Base-by-base conservation (phyloP, 2,113 vertebrate species). In the Charadrius vociferus region DNA sequence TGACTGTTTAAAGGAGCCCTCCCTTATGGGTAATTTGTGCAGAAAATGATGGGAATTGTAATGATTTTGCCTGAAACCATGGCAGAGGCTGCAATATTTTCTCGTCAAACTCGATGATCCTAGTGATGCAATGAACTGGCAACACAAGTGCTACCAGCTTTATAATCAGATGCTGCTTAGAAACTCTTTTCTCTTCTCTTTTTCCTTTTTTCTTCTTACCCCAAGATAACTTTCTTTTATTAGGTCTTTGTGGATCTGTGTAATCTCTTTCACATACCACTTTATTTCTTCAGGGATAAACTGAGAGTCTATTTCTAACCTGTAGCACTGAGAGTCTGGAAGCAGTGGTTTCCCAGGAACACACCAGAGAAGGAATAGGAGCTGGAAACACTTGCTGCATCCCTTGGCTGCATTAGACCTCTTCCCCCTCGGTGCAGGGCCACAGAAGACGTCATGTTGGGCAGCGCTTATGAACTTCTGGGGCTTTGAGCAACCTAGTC, bases 41-140 rank as follows among this genome's bases (percentile, higher is more conserved):
- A 95, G 89, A 91, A 96, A 95, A 95, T 80, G n/a, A 81, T 14
- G 32, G 63, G 80, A 79, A 87, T 53, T 70, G 30, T 94, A 84
- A 95, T 82, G 58, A 81, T 95, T 94, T 91, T 72, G 70, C 83
- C 80, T 80, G 66, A 91, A 95, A 87, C 62, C 41, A 50, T 41
- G 82, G 78, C 39, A 95, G 41, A 91, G 53, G 26, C 67, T 81
- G 58, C 34, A 65, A 37, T 63, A 84, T 92, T 88, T 93, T 94
- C 53, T 87, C 29, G 5, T 88, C 77, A 78, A 88, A 86, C 22
- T 73, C 11, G 3, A 67, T 56, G 77, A 87, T 72, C 32, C 73
- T 72, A 72, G 70, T 0, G 0, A 89, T 68, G 81, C 82, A 92
- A 65, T 61, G 82, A 95, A 77, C 71, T 88, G 67, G 66, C 36